These are phyloP conservation scores for Spodoptera littoralis DNA, from an alignment of 2,888 invertebrate genomes.

Conservation along the genomic window DNA sequence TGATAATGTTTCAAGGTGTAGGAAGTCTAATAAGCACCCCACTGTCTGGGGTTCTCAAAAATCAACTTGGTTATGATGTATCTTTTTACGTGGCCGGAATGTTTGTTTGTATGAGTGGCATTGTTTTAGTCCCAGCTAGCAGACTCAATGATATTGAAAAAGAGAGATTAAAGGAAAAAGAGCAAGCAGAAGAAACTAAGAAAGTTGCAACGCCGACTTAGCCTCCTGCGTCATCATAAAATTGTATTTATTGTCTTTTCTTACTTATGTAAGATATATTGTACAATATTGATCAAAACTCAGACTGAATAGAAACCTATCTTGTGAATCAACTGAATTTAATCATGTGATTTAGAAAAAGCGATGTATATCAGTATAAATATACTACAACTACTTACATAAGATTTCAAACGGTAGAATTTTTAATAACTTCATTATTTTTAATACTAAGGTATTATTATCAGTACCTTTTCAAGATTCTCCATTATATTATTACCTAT, in stretches of 20 bases:
- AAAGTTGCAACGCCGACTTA: slow-evolving; percentile 5
- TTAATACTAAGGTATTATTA: too few species aligned
- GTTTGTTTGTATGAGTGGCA: slow-evolving; percentile 72
- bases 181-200: slow-evolving; percentile 55
- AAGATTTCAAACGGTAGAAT: too few species aligned
- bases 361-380: too few species aligned
- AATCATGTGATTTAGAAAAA: too few species aligned
- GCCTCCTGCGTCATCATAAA: neutral
- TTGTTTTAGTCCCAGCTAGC: slow-evolving; percentile 68
- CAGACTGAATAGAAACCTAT: too few species aligned
- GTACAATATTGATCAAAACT: too few species aligned
- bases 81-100: slow-evolving; percentile 76
- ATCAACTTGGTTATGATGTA: slow-evolving; percentile 67
- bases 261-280: too few species aligned
- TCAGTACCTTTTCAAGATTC: too few species aligned
- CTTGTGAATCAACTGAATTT: too few species aligned
- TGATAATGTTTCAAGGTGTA: slow-evolving; percentile 80
- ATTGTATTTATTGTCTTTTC: slow-evolving; percentile 5
- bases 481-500: too few species aligned
- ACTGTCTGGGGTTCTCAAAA: slow-evolving; percentile 72
- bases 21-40: slow-evolving; percentile 81
- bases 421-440: too few species aligned
- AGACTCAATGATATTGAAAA: slow-evolving; percentile 46
- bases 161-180: slow-evolving; percentile 43
- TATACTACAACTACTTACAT: too few species aligned